phyloP scores from a whole-genome alignment of 2,797 vertebrate genomes.

The Gadopsis bispinosus region DNA sequence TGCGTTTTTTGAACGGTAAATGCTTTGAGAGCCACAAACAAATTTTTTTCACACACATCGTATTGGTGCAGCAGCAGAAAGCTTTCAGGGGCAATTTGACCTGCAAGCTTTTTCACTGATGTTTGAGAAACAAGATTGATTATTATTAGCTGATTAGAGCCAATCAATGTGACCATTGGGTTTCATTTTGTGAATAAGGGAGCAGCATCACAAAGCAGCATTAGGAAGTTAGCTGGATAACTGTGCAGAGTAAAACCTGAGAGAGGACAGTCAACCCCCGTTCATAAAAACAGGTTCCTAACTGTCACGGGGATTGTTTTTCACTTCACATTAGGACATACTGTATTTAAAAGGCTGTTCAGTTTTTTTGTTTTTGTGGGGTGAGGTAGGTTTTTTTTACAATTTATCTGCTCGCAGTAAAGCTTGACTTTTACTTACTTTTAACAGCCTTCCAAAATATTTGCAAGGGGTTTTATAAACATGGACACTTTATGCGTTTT shows the following conservation, averaged over 20 bases:
- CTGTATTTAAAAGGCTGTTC: background rate
- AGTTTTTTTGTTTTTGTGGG: background rate
- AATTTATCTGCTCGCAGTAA: background rate
- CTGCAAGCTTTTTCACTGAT: background rate
- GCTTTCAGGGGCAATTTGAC: background rate
- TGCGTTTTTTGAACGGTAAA: background rate
- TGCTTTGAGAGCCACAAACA: too few relatives aligned
- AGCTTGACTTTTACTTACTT: background rate
- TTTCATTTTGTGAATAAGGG: background rate
- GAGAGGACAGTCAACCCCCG: too few relatives aligned
- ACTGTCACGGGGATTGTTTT: too few relatives aligned
- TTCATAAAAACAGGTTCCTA: too few relatives aligned
- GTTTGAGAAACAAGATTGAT: background rate
- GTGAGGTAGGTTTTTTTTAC: too few relatives aligned
- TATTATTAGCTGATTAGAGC: background rate
- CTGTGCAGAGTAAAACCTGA: too few relatives aligned
- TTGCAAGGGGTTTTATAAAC: background rate
- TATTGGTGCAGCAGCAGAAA: background rate
- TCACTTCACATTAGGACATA: background rate
- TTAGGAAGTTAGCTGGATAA: too few relatives aligned
- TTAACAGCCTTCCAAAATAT: background rate
- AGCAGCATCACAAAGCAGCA: background rate
- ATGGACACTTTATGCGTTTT: background rate
- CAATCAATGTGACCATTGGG: background rate
- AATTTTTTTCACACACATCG: background rate